Evolutionary conservation across 2,888 invertebrate species (phyloP), one percentile per base, ranked within the genome.

Genomic region (Hypomecis atomaria): DNA sequence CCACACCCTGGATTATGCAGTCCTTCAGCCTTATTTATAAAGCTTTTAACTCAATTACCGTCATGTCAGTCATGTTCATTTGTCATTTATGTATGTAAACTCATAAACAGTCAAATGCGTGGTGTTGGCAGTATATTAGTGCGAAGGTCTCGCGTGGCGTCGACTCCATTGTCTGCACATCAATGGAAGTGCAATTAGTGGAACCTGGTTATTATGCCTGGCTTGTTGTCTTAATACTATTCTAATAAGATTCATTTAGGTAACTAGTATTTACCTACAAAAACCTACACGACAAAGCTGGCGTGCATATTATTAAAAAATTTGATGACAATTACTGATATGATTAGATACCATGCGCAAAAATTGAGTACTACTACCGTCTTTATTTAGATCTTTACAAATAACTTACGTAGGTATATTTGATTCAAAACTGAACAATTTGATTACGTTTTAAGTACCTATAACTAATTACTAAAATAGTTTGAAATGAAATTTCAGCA

Each of bases 51-150:
- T 57, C 48, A 60, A 60, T 60, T 60, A 60, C 48, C 23, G 52
- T 82, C 81, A 84, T 79, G 83, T 83, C 48, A 43, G 56, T 82
- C 82, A 84, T 79, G 83, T 83, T 85, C 82, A 87, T 89, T 87
- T 87, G 85, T 87, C 85, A 85, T 85, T 85, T 84, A 83, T 87
- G 84, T 85, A 83, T 85, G 82, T 82, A 81, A 83, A 78, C 78
- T 77, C 83, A 84, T 85, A 86, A 81, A 82, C 83, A 75, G 73
- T 79, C 77, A 76, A 83, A 78, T 77, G 78, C 79, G 78, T 82
- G 78, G 79, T 83, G 78, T 80, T 81, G 65, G 75, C 74, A 75
- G 75, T 68, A 65, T 78, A 76, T 77, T 77, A 75, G 71, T 66
- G 68, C 73, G 83, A 87, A 87, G 86, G 87, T 77, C 82, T 83